A percentile compares a stretch with the other conserved stretches of the same genome.
Conservation (phyloP, 2,888 invertebrate genomes). For the Melanchra persicariae region DNA sequence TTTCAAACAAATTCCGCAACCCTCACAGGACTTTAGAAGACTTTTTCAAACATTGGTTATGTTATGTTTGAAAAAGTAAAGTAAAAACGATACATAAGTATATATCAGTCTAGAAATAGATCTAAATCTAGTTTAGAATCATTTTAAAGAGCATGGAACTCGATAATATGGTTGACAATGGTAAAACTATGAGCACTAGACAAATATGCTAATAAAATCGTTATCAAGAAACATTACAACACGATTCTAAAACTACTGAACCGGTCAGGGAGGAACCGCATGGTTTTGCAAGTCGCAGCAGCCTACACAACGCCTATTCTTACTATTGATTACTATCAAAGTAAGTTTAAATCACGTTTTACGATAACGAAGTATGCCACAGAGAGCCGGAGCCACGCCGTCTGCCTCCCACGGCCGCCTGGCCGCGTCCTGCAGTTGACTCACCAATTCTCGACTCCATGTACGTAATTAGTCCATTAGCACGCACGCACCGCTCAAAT, state of each 20-base stretch:
- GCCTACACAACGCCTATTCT: constrained; percentile 37
- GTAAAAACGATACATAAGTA: too few relatives aligned
- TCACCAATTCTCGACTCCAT: constrained; percentile 88
- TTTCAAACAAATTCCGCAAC: too few relatives aligned
- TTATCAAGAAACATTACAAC: constrained; percentile 23
- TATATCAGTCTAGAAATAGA: too few relatives aligned
- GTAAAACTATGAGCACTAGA: neutral
- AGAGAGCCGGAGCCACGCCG: constrained; percentile 86
- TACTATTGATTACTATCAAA: constrained; percentile 59
- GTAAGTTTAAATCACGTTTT: constrained; percentile 68
- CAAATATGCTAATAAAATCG: constrained; percentile 18
- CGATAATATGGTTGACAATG: neutral
- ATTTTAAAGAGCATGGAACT: neutral
- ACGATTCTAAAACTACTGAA: constrained; percentile 8
- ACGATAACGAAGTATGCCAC: constrained; percentile 73
- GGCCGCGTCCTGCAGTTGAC: constrained; percentile 85
- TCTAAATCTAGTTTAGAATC: neutral
- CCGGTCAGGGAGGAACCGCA: constrained; percentile 9
- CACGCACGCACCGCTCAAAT: constrained; percentile 89
- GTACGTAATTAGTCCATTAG: constrained; percentile 89
- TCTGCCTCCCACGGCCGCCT: constrained; percentile 87
- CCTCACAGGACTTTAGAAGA: neutral
- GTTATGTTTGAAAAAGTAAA: too few relatives aligned
- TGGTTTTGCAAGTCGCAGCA: constrained; percentile 11
- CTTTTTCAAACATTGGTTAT: neutral